Base-by-base conservation (phyloP, 2,888 invertebrate genomes). In the Chrysotoxum bicinctum region DNA sequence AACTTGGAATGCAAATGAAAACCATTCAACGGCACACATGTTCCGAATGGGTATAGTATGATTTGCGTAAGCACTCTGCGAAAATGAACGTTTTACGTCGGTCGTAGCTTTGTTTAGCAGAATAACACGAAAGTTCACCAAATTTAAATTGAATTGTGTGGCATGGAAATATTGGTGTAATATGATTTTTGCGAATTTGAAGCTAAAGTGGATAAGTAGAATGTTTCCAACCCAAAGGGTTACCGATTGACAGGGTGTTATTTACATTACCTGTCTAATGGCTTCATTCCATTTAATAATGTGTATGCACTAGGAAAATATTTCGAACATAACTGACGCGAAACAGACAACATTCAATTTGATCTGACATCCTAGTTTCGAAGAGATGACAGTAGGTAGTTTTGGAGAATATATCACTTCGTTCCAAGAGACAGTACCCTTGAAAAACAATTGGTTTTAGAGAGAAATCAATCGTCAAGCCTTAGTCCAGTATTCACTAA, bases 111-210 rank as follows among this genome's bases (percentile, higher is more conserved):
- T 30, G 10, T 37, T 30, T 16, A 3, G 23, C 10, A n/a, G n/a
- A 40, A 37, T 9, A 14, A 21, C 26, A 64, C 45, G 9, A 64
- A 45, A 32, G 26, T 64, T 64, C 30, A 21, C 19, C 16, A 45
- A 64, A 64, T 45, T 45, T 30, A 32, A 64, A 64, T 64, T 45
- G 26, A 64, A 64, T 64, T 64, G 64, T 64, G 64, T 19, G 30
- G 45, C 64, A 45, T 30, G 45, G 32, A 64, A 64, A 45, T 62
- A 60, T 16, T 40, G 40, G 16, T 60, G 40, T 40, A 40, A 60
- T 40, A 5, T 21, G 58, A 23, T 40, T 21, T 37, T n/a, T 40
- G 40, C n/a, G 40, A 9, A 40, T 26, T 60, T 3, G 23, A 23
- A 0, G 9, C 9, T 54, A 16, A 30, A 21, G 35, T 37, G 12